Conservation (phyloP, 1,140 invertebrate species). For the Drosophila lacertosa region DNA sequence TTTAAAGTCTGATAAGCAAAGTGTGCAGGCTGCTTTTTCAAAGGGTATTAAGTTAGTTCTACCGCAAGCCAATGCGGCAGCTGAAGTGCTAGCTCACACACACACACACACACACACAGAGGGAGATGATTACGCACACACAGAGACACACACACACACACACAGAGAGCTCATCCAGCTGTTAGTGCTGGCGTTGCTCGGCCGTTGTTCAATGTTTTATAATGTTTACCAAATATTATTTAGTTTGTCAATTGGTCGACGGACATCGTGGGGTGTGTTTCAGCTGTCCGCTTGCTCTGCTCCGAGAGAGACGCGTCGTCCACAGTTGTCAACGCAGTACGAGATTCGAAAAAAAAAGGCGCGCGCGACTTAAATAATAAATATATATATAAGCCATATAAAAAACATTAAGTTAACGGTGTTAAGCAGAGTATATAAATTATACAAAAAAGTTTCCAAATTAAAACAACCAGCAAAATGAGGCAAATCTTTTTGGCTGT, state of each 20-base stretch:
- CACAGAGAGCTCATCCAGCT: constrained; percentile 7
- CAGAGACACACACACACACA: constrained; percentile 26
- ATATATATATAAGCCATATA: too few species aligned
- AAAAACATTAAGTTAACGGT: constrained; percentile 9
- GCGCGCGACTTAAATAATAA: constrained; percentile 2
- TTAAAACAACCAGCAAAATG: constrained; percentile 44
- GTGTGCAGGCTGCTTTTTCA: constrained; percentile 26
- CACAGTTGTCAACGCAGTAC: constrained; percentile 22
- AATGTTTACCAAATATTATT: constrained; percentile 83
- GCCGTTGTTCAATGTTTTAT: constrained; percentile 79
- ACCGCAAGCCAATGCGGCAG: constrained; percentile 32
- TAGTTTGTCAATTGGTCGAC: constrained; percentile 81
- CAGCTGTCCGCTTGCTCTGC: constrained; percentile 66
- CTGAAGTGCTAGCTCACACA: constrained; percentile 16
- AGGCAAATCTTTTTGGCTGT: constrained; percentile 54
- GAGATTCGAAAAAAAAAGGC: too few species aligned
- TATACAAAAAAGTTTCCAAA: constrained; percentile 30
- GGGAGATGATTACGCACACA: too few species aligned
- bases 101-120: constrained; percentile 25
- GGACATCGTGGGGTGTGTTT: constrained; percentile 83
- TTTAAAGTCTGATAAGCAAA: constrained; percentile 43
- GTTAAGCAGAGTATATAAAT: too few species aligned
- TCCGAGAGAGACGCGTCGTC: constrained; percentile 68
- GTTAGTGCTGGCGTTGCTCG: not conserved
- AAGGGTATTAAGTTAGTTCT: constrained; percentile 40